These are phyloP conservation scores for Epizoanthus ramosus DNA, from an alignment of 92 coral and sea anemone species.

Conservation along the genomic window DNA sequence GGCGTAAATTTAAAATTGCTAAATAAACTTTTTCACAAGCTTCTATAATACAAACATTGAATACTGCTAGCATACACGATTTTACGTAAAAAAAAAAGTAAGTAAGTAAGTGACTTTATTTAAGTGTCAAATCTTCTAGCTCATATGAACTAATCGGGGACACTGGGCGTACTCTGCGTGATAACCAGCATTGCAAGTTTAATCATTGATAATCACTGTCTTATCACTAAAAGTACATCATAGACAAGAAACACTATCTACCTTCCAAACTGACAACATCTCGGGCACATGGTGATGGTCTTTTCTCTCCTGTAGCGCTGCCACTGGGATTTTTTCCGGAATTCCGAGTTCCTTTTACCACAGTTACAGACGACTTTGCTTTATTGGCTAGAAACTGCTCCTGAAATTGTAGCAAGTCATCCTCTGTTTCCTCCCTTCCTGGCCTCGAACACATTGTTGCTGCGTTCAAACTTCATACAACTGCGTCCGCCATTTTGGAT, in stretches of 20 bases:
- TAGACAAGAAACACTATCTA: neutral
- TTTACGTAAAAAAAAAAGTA: no score
- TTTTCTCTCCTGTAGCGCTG: slow-evolving; percentile 28
- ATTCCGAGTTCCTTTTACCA: slow-evolving; percentile 53
- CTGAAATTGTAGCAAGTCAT: slow-evolving; percentile 81
- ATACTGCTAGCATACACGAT: no score
- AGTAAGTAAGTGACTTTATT: no score
- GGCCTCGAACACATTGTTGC: slow-evolving; percentile 85
- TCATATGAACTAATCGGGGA: no score
- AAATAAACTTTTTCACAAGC: no score
- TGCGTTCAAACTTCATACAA: neutral
- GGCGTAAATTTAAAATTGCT: no score
- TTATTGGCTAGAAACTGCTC: slow-evolving; percentile 75
- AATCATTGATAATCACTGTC: no score
- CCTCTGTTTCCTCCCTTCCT: slow-evolving; percentile 82
- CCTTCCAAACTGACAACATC: slow-evolving; percentile 91
- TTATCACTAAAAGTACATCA: no score
- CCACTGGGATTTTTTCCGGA: slow-evolving; percentile 22
- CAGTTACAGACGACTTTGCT: slow-evolving; percentile 72
- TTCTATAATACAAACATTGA: no score
- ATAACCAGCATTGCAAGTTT: no score
- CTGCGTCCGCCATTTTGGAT: slow-evolving; percentile 46
- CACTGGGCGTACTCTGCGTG: no score
- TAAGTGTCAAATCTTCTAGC: no score
- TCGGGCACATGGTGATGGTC: slow-evolving; percentile 53